Conservation (phyloP, 2,797 vertebrate genomes). For the Gymnoscopelus microlampas region DNA sequence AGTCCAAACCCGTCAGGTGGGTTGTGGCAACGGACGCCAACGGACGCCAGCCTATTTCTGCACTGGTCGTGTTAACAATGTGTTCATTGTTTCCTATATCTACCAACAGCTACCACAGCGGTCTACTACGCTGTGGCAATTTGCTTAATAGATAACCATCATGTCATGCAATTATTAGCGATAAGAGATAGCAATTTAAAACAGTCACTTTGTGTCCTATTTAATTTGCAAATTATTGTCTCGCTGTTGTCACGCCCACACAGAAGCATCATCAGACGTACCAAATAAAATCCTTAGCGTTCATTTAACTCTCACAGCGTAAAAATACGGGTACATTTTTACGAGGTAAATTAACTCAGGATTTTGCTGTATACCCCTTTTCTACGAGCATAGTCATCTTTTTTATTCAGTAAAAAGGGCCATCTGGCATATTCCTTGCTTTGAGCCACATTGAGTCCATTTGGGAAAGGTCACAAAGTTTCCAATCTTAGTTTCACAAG, state of each 20-base stretch:
- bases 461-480: conserved; percentile 38
- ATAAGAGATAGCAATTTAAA: conserved; percentile 42
- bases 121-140: conserved; percentile 12
- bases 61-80: conserved; percentile 1
- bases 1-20: conserved; percentile 52
- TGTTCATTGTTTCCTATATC: conserved; percentile 47
- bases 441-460: background rate
- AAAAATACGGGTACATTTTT: too few relatives aligned
- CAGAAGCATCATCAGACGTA: too few relatives aligned
- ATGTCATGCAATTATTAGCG: conserved; percentile 24
- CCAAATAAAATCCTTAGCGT: too few relatives aligned
- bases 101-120: conserved; percentile 15
- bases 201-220: conserved; percentile 37
- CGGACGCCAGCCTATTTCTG: conserved; percentile 32
- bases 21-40: conserved; percentile 51
- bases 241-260: background rate
- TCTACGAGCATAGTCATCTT: background rate
- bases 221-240: conserved; percentile 39
- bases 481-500: conserved; percentile 28
- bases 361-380: too few relatives aligned
- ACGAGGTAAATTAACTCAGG: too few relatives aligned
- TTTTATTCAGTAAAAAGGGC: background rate
- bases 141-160: conserved; percentile 43
- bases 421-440: conserved; percentile 5
- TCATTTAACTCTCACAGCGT: too few relatives aligned